Conservation (phyloP, 2,888 invertebrate genomes). For the Lathronympha strigana region DNA sequence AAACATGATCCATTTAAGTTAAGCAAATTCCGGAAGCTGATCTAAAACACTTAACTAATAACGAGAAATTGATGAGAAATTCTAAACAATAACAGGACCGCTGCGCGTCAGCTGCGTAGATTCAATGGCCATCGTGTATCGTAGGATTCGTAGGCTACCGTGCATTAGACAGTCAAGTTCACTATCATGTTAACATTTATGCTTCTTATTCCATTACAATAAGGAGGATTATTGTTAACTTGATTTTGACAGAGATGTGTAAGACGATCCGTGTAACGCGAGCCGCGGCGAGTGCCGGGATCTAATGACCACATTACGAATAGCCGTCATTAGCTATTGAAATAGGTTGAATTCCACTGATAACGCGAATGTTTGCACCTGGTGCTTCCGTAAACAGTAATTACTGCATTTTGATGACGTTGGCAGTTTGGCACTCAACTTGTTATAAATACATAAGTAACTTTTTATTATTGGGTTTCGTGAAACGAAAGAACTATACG, state of each 20-base stretch:
- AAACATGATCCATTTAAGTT: constrained; percentile 33
- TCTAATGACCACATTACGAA: constrained; percentile 39
- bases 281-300: constrained; percentile 24
- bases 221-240: background rate
- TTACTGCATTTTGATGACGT: no score
- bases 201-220: background rate
- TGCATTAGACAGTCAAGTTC: constrained; percentile 7
- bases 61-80: constrained; percentile 26
- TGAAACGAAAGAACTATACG: no score
- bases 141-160: constrained; percentile 17
- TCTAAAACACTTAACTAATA: constrained; percentile 12
- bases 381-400: background rate
- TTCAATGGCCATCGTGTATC: constrained; percentile 31
- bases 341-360: constrained; percentile 14
- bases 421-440: no score
- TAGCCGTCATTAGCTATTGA: constrained; percentile 28
- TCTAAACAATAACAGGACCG: constrained; percentile 35
- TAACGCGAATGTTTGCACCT: constrained; percentile 4
- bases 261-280: constrained; percentile 28
- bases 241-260: background rate
- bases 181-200: background rate
- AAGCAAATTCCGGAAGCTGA: constrained; percentile 26
- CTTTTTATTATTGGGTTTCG: no score
- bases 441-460: no score
- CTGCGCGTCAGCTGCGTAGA: constrained; percentile 20